Evolutionary conservation across 1,140 invertebrate genomes (phyloP).

Genomic region (Drosophila littoralis): DNA sequence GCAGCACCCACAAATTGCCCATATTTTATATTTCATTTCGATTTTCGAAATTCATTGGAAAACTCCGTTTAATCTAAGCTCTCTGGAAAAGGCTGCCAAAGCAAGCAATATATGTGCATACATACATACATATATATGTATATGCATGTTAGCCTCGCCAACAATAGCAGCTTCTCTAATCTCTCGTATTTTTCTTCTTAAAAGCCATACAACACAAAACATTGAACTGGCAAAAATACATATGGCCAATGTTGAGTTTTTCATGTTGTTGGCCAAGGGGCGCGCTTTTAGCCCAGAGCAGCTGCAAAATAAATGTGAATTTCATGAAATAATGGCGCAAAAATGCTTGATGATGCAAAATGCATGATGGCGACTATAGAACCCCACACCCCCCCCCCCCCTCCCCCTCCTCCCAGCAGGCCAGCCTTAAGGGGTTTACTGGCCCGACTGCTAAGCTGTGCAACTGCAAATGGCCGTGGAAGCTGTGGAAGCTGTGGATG

Average conservation of each 20-base stretch:
- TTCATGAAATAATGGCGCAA: conserved; percentile 76
- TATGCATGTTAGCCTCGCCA: too few relatives aligned
- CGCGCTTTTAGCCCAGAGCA: conserved; percentile 53
- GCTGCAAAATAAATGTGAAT: conserved; percentile 77
- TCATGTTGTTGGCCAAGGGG: conserved; percentile 6
- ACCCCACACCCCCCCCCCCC: neutral
- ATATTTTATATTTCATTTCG: too few relatives aligned
- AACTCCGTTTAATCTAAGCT: too few relatives aligned
- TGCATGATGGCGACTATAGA: conserved; percentile 42
- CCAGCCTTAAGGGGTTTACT: conserved; percentile 7
- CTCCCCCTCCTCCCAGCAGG: neutral
- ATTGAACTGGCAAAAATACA: conserved; percentile 3
- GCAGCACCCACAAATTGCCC: too few relatives aligned
- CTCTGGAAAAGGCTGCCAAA: neutral
- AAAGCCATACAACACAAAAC: conserved; percentile 11
- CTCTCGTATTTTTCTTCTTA: conserved; percentile 20
- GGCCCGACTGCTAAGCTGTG: conserved; percentile 29
- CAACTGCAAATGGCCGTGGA: conserved; percentile 40
- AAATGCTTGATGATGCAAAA: conserved; percentile 78
- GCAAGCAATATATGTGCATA: too few relatives aligned
- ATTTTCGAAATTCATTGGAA: too few relatives aligned
- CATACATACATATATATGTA: too few relatives aligned
- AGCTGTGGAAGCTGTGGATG: conserved; percentile 32
- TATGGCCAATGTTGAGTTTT: conserved; percentile 13
- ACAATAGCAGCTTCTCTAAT: conserved; percentile 27